A percentile compares a stretch with the other conserved stretches of the same genome.
These are phyloP conservation scores for Zelleria hepariella DNA, from an alignment of 2,888 invertebrate genomes.

Conservation along the genomic window DNA sequence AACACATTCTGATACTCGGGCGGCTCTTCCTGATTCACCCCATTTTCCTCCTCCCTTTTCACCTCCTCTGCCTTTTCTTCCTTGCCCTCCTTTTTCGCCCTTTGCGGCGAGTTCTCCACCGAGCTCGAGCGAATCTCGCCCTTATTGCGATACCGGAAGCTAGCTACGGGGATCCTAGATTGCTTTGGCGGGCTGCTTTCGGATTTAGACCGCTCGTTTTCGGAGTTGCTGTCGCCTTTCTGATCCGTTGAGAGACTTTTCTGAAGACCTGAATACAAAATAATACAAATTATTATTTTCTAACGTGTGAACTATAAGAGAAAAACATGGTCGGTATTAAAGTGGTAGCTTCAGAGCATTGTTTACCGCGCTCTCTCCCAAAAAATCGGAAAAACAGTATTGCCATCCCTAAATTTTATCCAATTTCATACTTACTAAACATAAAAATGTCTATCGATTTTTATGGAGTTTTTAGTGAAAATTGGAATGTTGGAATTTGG, in stretches of 20 bases:
- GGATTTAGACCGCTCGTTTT: conserved; percentile 22
- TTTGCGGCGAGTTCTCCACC: conserved; percentile 48
- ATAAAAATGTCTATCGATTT: too few species aligned
- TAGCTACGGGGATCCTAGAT: conserved; percentile 60
- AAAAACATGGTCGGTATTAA: too few species aligned
- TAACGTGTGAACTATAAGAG: too few species aligned
- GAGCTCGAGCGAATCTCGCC: conserved; percentile 40
- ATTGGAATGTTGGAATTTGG: too few species aligned
- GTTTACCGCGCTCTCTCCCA: too few species aligned
- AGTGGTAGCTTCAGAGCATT: too few species aligned
- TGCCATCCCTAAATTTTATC: too few species aligned
- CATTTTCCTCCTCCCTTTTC: neutral
- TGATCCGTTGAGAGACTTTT: conserved; percentile 59
- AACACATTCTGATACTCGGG: conserved; percentile 59
- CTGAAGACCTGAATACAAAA: conserved; percentile 26
- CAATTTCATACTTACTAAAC: too few species aligned
- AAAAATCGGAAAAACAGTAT: too few species aligned
- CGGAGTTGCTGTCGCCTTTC: conserved; percentile 27
- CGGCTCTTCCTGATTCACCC: conserved; percentile 22
- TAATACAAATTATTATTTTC: too few species aligned
- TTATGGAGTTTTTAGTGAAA: too few species aligned
- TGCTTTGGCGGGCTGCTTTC: conserved; percentile 30
- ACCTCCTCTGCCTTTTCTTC: neutral
- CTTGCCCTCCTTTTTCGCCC: conserved; percentile 21
- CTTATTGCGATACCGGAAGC: conserved; percentile 60